Base-by-base conservation (phyloP, 1,140 invertebrate genomes). In the Littorina saxatilis region DNA sequence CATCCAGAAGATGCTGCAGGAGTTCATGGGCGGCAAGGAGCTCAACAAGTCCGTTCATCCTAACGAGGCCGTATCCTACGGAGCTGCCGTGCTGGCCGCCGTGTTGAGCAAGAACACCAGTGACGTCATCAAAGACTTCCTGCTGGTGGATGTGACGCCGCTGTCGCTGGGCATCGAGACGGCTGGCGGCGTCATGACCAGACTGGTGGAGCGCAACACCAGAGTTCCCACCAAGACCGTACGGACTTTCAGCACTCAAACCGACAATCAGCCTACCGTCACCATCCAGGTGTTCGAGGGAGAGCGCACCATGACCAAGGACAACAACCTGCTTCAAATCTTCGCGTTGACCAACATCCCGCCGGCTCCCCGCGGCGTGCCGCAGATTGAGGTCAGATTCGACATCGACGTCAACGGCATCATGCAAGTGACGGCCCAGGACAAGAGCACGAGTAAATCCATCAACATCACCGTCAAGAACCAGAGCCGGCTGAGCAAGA, bases 391-490 rank as follows among this genome's bases (percentile, higher is more conserved):
- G 70, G 91, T 94, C 17, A 94, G 94, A 9, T 94, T 95, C 82
- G 94, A 94, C 82, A 92, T 94, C 96, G 92, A 97, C 82, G 90
- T 91, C 55, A 91, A 92, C 82, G 90, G 91, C 52, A 93, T 81
- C 94, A 96, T 91, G 58, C 90, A 91, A 68, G 91, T 92, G 9
- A 84, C 90, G 63, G 94, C 94, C 50, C 83, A 88, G 37, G 94
- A 94, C n/a, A n/a, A n/a, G n/a, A n/a, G n/a, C n/a, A n/a, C n/a
- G n/a, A n/a, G n/a, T n/a, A n/a, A n/a, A n/a, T 79, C 79, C 11
- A 85, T 81, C 81, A 85, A 98, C 93, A 99, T 99, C 91, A 98
- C 97, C 37, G 99, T 99, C 88, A 99, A 97, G 88, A 99, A 99
- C 89, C 98, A 98, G 92, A 97, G 87, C 52, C 83, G 83, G 9